Conservation (phyloP, 2,888 invertebrate species). For the Plemyria rubiginata region DNA sequence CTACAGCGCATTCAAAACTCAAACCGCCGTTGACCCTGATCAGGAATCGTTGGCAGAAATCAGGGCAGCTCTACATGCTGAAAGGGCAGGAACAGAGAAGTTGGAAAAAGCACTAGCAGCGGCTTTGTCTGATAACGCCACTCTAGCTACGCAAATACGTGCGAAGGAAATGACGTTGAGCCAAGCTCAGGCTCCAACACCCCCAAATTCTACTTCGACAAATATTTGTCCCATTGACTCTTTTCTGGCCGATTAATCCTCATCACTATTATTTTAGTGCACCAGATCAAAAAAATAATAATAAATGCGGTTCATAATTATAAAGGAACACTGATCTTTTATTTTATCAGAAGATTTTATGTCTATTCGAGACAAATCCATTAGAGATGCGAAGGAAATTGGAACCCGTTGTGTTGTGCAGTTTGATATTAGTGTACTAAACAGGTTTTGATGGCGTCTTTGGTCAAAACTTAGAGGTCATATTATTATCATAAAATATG, state of each 20-base stretch:
- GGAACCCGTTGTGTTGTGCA: constrained; percentile 53
- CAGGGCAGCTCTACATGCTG: constrained; percentile 64
- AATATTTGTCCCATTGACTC: constrained; percentile 69
- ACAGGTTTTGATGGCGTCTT: constrained; percentile 66
- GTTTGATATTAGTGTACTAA: constrained; percentile 55
- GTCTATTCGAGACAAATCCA: constrained; percentile 6
- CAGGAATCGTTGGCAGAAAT: constrained; percentile 58
- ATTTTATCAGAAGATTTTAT: constrained; percentile 1
- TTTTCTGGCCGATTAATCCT: constrained; percentile 69
- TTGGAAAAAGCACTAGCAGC: constrained; percentile 67
- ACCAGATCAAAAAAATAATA: neutral
- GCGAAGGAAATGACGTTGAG: constrained; percentile 51
- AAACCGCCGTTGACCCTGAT: constrained; percentile 44
- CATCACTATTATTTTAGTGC: neutral
- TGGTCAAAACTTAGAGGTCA: constrained; percentile 58
- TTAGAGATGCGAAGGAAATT: constrained; percentile 44
- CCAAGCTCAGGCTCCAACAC: constrained; percentile 39
- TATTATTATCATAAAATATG: constrained; percentile 12
- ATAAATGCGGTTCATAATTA: neutral
- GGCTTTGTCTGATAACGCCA: constrained; percentile 68
- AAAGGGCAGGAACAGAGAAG: constrained; percentile 62
- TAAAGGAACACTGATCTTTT: neutral
- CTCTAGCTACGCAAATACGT: constrained; percentile 60
- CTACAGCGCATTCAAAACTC: constrained; percentile 38
- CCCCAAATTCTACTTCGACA: constrained; percentile 44